These are phyloP conservation scores for Hypothenemus hampei DNA, from an alignment of 1,140 invertebrate species.

Conservation along the genomic window DNA sequence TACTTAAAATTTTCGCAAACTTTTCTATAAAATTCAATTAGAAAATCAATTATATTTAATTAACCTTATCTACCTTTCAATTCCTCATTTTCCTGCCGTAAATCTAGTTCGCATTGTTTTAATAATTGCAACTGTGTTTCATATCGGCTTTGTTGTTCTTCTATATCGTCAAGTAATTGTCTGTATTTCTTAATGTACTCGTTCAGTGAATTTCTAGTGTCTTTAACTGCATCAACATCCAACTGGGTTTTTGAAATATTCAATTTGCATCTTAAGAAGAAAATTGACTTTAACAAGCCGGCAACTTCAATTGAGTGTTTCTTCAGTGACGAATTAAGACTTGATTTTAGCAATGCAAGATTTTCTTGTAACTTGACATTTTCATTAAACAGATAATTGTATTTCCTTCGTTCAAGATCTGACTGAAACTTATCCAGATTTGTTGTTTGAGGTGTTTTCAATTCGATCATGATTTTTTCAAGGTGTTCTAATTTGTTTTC, in stretches of 20 bases:
- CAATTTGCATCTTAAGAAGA: not conserved
- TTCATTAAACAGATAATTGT: not conserved
- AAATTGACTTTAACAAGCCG: not conserved
- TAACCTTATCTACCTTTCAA: constrained; percentile 26
- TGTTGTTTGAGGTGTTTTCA: not conserved
- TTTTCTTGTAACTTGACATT: not conserved
- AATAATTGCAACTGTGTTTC: constrained; percentile 29
- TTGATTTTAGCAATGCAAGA: not conserved
- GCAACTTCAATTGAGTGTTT: not conserved
- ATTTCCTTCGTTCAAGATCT: constrained; percentile 1
- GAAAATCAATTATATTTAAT: not conserved
- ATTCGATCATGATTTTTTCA: constrained; percentile 1
- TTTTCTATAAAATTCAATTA: constrained; percentile 2
- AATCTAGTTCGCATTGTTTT: constrained; percentile 33
- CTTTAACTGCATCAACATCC: constrained; percentile 5
- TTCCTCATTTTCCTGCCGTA: constrained; percentile 40
- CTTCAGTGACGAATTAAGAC: not conserved
- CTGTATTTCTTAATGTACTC: constrained; percentile 43
- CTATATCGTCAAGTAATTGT: constrained; percentile 35
- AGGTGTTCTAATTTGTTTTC: not conserved
- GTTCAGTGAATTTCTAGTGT: constrained; percentile 29
- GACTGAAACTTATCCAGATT: not conserved
- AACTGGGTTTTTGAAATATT: not conserved
- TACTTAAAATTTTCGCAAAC: not conserved
- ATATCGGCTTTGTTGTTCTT: constrained; percentile 29